A percentile compares a stretch with the other conserved stretches of the same genome.
phyloP scores from a whole-genome alignment of 2,797 vertebrate genomes.

The Ptychobarbus kaznakovi region DNA sequence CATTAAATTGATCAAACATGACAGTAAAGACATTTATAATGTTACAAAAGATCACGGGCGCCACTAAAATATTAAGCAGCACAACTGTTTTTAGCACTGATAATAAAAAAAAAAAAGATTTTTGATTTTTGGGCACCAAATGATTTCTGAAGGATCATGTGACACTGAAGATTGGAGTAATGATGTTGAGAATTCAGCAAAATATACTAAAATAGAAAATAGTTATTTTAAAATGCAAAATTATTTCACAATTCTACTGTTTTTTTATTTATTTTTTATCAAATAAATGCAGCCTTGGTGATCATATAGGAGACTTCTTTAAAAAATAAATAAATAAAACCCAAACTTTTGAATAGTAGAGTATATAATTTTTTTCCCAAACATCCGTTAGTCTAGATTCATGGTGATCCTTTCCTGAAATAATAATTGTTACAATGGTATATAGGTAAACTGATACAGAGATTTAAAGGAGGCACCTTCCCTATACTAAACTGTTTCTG shows the following conservation, averaged over 20 bases:
- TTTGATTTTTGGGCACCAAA: background rate
- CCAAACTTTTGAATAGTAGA: background rate
- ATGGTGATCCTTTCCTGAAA: background rate
- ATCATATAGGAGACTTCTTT: background rate
- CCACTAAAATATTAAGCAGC: no score
- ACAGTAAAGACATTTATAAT: background rate
- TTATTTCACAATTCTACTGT: background rate
- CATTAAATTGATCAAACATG: background rate
- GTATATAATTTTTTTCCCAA: background rate
- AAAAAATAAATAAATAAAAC: background rate
- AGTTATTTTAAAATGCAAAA: background rate
- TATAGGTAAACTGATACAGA: background rate
- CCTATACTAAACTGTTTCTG: conserved; percentile 12
- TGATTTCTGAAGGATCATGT: background rate
- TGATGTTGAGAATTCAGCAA: background rate
- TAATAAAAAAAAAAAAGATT: background rate
- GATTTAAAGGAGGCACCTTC: background rate
- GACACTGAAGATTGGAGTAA: background rate
- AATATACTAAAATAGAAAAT: background rate
- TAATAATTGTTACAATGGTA: background rate
- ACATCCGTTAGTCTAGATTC: background rate
- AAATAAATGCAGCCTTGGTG: background rate
- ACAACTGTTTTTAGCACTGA: no score
- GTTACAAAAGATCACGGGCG: background rate
- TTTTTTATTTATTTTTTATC: background rate